phyloP scores from a whole-genome alignment of 2,888 invertebrate species.

The Callinectes sapidus region DNA sequence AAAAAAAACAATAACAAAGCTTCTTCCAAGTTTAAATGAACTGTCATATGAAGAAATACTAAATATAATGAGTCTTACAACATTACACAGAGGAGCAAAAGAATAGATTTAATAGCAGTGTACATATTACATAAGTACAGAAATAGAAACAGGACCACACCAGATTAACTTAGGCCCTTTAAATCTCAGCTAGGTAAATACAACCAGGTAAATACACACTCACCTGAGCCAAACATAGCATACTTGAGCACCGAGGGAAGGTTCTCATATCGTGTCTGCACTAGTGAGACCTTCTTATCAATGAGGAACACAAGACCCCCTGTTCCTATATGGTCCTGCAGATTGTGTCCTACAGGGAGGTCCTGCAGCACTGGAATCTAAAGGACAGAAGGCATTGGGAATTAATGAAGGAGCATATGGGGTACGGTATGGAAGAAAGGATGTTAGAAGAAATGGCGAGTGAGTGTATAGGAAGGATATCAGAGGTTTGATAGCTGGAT shows the following conservation, averaged over 20 bases:
- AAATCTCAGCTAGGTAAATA: too few species aligned
- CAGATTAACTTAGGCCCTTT: too few species aligned
- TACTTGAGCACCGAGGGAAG: constrained; percentile 88
- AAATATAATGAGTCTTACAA: too few species aligned
- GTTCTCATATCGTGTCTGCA: constrained; percentile 86
- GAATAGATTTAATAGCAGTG: neutral
- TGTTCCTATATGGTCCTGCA: constrained; percentile 94
- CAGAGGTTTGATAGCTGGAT: too few species aligned
- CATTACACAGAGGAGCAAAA: too few species aligned
- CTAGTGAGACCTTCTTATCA: constrained; percentile 86
- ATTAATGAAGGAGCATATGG: neutral
- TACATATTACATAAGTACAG: constrained; percentile 29
- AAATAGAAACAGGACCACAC: neutral
- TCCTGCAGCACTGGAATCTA: constrained; percentile 89
- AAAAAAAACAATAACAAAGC: neutral
- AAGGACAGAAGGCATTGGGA: too few species aligned
- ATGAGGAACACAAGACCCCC: constrained; percentile 89
- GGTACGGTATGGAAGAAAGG: neutral
- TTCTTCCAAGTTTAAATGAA: too few species aligned
- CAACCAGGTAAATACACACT: too few species aligned
- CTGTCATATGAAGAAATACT: neutral
- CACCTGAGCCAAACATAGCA: constrained; percentile 83
- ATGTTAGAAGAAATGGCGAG: neutral
- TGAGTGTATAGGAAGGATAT: too few species aligned
- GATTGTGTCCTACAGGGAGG: constrained; percentile 88